Conservation (phyloP, 2,113 vertebrate species). For the Potamarius usumacintae region DNA sequence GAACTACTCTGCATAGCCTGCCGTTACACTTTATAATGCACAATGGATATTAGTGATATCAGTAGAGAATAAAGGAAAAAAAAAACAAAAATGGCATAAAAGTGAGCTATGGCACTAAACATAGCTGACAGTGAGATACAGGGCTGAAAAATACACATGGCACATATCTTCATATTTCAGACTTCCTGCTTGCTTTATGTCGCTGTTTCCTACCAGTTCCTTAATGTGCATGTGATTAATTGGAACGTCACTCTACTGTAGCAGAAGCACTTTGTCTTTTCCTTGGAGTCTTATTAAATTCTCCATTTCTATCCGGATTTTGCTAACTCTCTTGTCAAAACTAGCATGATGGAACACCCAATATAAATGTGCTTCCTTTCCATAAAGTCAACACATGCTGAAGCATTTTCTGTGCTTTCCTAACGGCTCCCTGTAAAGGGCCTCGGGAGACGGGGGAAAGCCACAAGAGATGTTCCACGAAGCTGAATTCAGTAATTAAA, state of each 20-base stretch:
- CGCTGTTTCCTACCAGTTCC: slow-evolving; percentile 16
- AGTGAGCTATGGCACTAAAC: slow-evolving; percentile 27
- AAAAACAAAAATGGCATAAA: slow-evolving; percentile 32
- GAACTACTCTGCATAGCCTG: neutral
- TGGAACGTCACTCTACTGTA: slow-evolving; percentile 57
- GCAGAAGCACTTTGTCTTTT: slow-evolving; percentile 44
- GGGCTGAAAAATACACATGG: slow-evolving; percentile 32
- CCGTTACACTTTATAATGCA: slow-evolving; percentile 15
- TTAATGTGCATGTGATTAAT: slow-evolving; percentile 57
- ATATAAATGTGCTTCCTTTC: slow-evolving; percentile 57
- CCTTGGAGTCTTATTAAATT: slow-evolving; percentile 60
- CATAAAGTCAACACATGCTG: slow-evolving; percentile 39
- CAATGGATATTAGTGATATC: slow-evolving; percentile 20
- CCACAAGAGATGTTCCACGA: neutral
- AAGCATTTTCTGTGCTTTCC: slow-evolving; percentile 17
- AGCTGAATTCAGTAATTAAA: slow-evolving; percentile 1
- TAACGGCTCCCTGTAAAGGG: neutral
- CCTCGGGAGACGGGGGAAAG: neutral
- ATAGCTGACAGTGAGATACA: slow-evolving; percentile 18
- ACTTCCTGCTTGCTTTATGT: slow-evolving; percentile 26
- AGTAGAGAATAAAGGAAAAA: neutral
- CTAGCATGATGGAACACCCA: slow-evolving; percentile 55
- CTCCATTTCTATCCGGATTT: slow-evolving; percentile 38
- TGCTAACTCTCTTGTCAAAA: slow-evolving; percentile 47
- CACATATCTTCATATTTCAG: slow-evolving; percentile 58